phyloP scores from a whole-genome alignment of 2,888 invertebrate genomes.

The Globia sparganii region DNA sequence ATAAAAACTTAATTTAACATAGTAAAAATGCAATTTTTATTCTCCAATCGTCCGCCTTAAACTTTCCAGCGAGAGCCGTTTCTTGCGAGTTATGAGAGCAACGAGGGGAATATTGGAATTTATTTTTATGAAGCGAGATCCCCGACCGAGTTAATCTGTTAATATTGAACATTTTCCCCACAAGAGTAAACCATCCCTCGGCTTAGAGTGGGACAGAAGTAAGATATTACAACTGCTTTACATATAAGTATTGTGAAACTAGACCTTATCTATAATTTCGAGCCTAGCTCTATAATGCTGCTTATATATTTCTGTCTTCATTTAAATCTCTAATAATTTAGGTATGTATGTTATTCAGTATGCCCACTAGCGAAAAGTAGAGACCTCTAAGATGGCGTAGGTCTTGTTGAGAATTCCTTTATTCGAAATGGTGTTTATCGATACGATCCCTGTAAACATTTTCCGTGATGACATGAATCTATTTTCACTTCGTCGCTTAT shows the following conservation, averaged over 20 bases:
- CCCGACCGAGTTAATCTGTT: conserved; percentile 86
- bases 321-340: not conserved
- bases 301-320: not conserved
- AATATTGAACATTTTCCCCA: conserved; percentile 86
- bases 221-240: conserved; percentile 54
- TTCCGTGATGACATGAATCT: conserved; percentile 19
- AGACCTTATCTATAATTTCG: conserved; percentile 38
- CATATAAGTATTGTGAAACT: conserved; percentile 43
- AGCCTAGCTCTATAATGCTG: not conserved
- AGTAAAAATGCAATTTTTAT: conserved; percentile 88
- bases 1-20: conserved; percentile 87
- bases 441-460: conserved; percentile 19
- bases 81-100: conserved; percentile 86
- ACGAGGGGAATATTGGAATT: conserved; percentile 86
- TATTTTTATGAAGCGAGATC: conserved; percentile 86
- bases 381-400: not conserved
- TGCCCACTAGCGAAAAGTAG: not conserved
- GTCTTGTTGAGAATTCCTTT: not conserved
- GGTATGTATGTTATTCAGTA: not conserved
- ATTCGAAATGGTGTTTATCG: conserved; percentile 5
- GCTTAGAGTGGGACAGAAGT: conserved; percentile 64
- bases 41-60: conserved; percentile 86
- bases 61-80: conserved; percentile 85
- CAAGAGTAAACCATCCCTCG: conserved; percentile 78
- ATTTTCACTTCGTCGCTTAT: conserved; percentile 37